A percentile compares a stretch with the other conserved stretches of the same genome.
Conservation (phyloP, 2,888 invertebrate genomes). For the Crematogaster levior region DNA sequence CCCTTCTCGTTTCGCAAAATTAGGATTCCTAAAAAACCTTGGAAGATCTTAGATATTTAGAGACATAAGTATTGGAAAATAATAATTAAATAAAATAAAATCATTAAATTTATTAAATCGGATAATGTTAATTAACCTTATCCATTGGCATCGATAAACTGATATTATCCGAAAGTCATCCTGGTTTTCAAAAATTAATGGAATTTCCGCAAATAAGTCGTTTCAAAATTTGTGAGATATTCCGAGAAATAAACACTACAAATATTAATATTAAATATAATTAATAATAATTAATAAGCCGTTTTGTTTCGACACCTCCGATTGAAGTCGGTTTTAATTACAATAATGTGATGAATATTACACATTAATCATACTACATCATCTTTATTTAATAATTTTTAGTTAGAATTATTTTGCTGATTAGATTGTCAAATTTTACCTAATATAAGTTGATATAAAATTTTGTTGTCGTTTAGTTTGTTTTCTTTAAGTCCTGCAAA, state of each 20-base stretch:
- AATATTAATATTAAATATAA: neutral
- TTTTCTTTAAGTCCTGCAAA: neutral
- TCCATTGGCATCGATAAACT: constrained; percentile 5
- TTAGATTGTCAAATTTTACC: neutral
- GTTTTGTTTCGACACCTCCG: neutral
- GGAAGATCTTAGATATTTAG: neutral
- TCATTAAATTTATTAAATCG: neutral
- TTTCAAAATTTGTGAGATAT: constrained; percentile 7
- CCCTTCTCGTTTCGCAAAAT: neutral
- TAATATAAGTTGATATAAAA: neutral
- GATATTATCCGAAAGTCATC: neutral
- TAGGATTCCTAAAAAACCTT: neutral
- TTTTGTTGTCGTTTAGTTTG: neutral
- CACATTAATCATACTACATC: neutral
- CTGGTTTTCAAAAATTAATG: neutral
- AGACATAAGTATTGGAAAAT: constrained; percentile 8
- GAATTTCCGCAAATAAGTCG: neutral
- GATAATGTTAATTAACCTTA: constrained; percentile 22
- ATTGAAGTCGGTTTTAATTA: neutral
- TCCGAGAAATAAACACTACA: constrained; percentile 17
- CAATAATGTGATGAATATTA: too few species aligned
- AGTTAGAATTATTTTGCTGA: neutral
- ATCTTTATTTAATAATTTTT: neutral
- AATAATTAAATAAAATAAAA: neutral
- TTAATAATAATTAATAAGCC: neutral